Evolutionary conservation across 2,888 invertebrate species (phyloP).

Genomic region (Myathropa florea): DNA sequence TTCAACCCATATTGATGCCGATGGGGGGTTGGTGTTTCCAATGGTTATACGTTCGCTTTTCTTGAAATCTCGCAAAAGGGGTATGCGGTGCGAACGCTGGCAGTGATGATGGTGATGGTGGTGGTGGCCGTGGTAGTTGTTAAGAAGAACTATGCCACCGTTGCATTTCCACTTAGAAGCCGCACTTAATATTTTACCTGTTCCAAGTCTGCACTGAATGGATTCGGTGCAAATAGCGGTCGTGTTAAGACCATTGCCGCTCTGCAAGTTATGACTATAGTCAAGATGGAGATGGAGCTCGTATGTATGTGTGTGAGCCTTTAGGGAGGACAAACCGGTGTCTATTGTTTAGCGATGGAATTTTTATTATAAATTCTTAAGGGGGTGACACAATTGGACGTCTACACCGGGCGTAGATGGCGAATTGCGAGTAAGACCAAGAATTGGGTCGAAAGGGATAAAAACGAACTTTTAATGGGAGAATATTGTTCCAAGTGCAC

Average conservation of each 20-base stretch:
- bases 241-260: slow-evolving; percentile 45
- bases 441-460: slow-evolving; percentile 58
- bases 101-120: neutral
- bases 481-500: slow-evolving; percentile 16
- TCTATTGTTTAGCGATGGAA: slow-evolving; percentile 63
- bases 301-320: neutral
- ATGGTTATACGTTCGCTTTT: neutral
- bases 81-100: neutral
- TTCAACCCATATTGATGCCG: slow-evolving; percentile 48
- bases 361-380: slow-evolving; percentile 65
- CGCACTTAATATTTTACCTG: slow-evolving; percentile 69
- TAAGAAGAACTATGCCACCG: slow-evolving; percentile 37
- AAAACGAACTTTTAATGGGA: slow-evolving; percentile 8
- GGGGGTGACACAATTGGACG: slow-evolving; percentile 46
- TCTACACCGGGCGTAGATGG: slow-evolving; percentile 1
- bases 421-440: neutral
- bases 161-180: slow-evolving; percentile 55
- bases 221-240: slow-evolving; percentile 54
- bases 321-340: slow-evolving; percentile 13
- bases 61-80: neutral
- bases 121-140: slow-evolving; percentile 18
- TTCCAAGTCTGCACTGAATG: slow-evolving; percentile 53
- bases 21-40: neutral
- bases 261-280: slow-evolving; percentile 36
- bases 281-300: neutral